phyloP scores from a whole-genome alignment of 2,888 invertebrate genomes.

The Cheilosia scutellata region DNA sequence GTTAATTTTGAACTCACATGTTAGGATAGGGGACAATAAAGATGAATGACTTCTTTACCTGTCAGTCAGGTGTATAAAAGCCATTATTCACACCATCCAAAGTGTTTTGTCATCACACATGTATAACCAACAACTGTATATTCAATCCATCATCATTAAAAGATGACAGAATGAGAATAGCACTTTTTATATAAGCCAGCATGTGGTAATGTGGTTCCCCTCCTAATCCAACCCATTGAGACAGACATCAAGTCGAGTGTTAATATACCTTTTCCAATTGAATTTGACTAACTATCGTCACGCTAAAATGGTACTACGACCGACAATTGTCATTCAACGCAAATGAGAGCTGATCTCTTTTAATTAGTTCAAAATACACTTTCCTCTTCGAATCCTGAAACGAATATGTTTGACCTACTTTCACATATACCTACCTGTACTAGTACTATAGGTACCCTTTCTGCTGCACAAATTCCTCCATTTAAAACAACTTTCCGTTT shows the following conservation, averaged over 20 bases:
- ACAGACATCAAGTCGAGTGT: not conserved
- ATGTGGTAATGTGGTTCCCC: conserved; percentile 5
- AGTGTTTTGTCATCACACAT: conserved; percentile 21
- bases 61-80: not conserved
- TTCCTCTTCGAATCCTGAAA: not conserved
- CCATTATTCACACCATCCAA: not conserved
- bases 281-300: not conserved
- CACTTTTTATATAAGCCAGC: conserved; percentile 22
- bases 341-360: not conserved
- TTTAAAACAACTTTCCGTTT: not conserved
- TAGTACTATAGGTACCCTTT: no score
- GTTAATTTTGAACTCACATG: no score
- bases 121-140: not conserved
- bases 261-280: not conserved
- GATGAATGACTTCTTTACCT: no score
- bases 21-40: no score
- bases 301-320: not conserved
- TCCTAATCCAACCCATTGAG: not conserved
- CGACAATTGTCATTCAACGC: not conserved
- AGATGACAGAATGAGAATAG: conserved; percentile 19
- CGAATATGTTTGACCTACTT: conserved; percentile 1
- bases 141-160: conserved; percentile 37
- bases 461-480: not conserved
- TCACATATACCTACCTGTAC: no score
- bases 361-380: conserved; percentile 1